These are phyloP conservation scores for Alca torda DNA, from an alignment of 2,797 vertebrate genomes.

Conservation along the genomic window DNA sequence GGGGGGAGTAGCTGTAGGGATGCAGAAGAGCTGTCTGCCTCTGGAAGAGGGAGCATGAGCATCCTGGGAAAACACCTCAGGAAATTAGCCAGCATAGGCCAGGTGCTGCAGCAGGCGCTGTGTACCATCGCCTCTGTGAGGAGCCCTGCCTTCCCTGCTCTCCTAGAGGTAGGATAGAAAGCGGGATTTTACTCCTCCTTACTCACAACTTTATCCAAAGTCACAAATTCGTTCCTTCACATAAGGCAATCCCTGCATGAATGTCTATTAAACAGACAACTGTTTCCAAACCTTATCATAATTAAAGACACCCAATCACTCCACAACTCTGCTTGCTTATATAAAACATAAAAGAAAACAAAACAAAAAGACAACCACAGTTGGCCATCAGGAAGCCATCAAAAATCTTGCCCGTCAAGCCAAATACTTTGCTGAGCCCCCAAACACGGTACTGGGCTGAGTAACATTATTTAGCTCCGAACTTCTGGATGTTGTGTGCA, in stretches of 20 bases:
- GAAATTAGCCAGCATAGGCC: not conserved
- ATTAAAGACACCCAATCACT: not conserved
- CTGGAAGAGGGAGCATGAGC: not conserved
- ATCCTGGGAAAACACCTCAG: not conserved
- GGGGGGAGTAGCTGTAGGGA: not conserved
- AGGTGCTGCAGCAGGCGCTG: not conserved
- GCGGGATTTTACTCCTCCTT: not conserved
- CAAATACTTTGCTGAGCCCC: not conserved
- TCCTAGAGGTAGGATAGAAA: not conserved
- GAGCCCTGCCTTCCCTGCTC: not conserved
- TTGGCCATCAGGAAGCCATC: not conserved
- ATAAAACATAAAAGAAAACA: not conserved
- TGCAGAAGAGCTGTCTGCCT: not conserved
- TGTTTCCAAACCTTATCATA: not conserved
- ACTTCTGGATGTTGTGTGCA: not conserved
- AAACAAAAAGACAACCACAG: not conserved
- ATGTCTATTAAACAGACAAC: not conserved
- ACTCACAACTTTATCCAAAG: not conserved
- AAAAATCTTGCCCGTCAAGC: not conserved
- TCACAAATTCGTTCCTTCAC: not conserved
- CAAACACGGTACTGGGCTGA: not conserved
- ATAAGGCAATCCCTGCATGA: not conserved
- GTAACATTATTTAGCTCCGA: not conserved
- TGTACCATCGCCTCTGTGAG: accelerated
- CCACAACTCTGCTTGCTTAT: not conserved